These are phyloP conservation scores for Drosophila carrolli DNA, from an alignment of 1,140 invertebrate genomes.

Conservation along the genomic window DNA sequence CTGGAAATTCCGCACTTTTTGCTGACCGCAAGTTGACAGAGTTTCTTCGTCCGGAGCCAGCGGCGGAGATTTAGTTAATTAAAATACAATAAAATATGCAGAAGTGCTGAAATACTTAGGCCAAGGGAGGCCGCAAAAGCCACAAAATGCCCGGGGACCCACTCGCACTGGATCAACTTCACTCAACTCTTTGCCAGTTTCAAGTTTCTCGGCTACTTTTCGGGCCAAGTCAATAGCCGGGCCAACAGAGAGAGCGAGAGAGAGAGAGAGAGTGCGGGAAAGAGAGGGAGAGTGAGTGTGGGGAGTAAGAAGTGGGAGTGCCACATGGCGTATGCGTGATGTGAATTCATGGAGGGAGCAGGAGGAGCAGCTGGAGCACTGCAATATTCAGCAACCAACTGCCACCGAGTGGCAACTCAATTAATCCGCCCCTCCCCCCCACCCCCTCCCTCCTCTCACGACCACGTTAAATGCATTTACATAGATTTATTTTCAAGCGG, in stretches of 20 bases:
- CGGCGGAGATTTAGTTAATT: constrained; percentile 69
- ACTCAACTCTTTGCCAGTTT: constrained; percentile 25
- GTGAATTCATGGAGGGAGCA: constrained; percentile 11
- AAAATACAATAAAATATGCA: constrained; percentile 82
- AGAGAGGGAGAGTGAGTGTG: neutral
- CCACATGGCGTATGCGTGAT: constrained; percentile 49
- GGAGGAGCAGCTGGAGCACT: constrained; percentile 2
- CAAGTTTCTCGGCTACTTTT: constrained; percentile 35
- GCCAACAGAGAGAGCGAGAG: neutral
- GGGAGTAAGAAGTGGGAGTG: neutral
- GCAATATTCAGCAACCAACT: constrained; percentile 46
- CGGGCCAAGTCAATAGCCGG: constrained; percentile 26
- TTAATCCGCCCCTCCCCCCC: constrained; percentile 43
- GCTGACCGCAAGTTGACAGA: constrained; percentile 45
- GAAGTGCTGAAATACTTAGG: constrained; percentile 47
- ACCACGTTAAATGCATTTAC: constrained; percentile 55
- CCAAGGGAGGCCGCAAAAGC: constrained; percentile 37
- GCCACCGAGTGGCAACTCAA: constrained; percentile 61
- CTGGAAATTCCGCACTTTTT: constrained; percentile 24
- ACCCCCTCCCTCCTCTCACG: neutral
- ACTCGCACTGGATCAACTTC: constrained; percentile 18
- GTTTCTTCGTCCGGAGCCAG: constrained; percentile 15
- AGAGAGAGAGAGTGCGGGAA: too few species aligned
- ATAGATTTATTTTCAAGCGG: constrained; percentile 44
- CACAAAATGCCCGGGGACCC: constrained; percentile 38